Evolutionary conservation across 1,140 invertebrate species (phyloP), one percentile per base, ranked within the genome.

Genomic region (Drosophila sturtevanti): DNA sequence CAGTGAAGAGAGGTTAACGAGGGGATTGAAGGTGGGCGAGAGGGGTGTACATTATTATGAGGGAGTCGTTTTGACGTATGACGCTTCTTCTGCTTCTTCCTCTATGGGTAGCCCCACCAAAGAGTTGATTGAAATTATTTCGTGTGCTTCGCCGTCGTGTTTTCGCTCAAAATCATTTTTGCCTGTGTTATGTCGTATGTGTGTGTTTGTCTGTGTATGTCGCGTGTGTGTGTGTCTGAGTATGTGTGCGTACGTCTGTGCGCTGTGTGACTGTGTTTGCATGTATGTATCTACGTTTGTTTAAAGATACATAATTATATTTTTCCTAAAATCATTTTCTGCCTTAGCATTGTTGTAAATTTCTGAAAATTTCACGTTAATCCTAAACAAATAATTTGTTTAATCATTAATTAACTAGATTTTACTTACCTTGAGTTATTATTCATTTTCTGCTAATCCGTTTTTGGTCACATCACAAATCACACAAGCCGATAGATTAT

Each of bases 261-360:
- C 22, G 22, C 22, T 24, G 2, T 64, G 10, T 58, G 60, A 27
- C 51, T 64, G 74, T 58, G 37, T 77, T 35, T 41, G 16, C 62
- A 60, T 67, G 37, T 61, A 14, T 69, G 77, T 85, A 85, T 86
- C 73, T 90, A 75, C 71, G 81, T 85, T 89, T 77, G 74, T 77
- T 76, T 85, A 79, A 84, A 90, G 84, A 90, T 90, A 90, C 82
- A 90, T 90, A 90, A 90, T 90, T 90, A 89, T 91, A 21, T 21
- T 44, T 31, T 91, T 90, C 85, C 90, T 85, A 91, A 91, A 91
- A 90, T 67, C 90, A 91, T 79, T 91, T 90, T 90, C 81, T 86
- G 90, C 90, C 90, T 91, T 72, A 68, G 76, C 82, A 82, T 91
- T 91, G 81, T 90, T 82, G 78, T 89, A 91, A 90, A 82, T 86